phyloP scores from a whole-genome alignment of 2,888 invertebrate genomes.

The Dusona sp. region DNA sequence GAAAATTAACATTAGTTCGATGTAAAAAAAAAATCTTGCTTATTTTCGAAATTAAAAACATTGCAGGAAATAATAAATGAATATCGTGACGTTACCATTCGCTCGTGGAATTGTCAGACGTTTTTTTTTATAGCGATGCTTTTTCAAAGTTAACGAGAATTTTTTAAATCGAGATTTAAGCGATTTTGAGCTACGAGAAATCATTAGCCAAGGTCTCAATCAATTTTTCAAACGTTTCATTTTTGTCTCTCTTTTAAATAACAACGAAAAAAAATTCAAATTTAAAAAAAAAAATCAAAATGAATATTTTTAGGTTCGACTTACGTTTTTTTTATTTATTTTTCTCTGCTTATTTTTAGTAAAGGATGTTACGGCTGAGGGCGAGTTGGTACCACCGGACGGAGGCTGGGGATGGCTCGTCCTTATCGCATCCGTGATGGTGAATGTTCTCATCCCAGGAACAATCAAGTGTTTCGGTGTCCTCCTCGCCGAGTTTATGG shows the following conservation, averaged over 20 bases:
- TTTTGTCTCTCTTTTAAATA: background rate
- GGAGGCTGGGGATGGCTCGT: conserved; percentile 95
- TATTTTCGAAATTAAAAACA: background rate
- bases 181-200: conserved; percentile 31
- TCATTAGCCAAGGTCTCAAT: conserved; percentile 60
- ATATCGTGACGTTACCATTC: conserved; percentile 15
- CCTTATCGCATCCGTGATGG: conserved; percentile 89
- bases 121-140: conserved; percentile 11
- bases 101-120: conserved; percentile 38
- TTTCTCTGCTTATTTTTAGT: conserved; percentile 65
- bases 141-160: conserved; percentile 19
- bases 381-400: conserved; percentile 92
- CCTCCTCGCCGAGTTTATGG: conserved; percentile 92
- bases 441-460: conserved; percentile 94
- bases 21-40: no score
- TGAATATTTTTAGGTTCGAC: background rate
- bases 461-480: conserved; percentile 96
- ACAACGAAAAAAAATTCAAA: background rate
- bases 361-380: conserved; percentile 84
- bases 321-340: conserved; percentile 1
- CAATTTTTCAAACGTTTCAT: background rate
- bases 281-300: background rate
- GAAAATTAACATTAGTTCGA: background rate
- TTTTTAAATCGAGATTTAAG: conserved; percentile 7
- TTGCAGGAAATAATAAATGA: conserved; percentile 21